Percentiles rank a stretch among this genome's conserved stretches.
Evolutionary conservation across 2,113 vertebrate genomes (phyloP).

Genomic region (Bufo bufo): DNA sequence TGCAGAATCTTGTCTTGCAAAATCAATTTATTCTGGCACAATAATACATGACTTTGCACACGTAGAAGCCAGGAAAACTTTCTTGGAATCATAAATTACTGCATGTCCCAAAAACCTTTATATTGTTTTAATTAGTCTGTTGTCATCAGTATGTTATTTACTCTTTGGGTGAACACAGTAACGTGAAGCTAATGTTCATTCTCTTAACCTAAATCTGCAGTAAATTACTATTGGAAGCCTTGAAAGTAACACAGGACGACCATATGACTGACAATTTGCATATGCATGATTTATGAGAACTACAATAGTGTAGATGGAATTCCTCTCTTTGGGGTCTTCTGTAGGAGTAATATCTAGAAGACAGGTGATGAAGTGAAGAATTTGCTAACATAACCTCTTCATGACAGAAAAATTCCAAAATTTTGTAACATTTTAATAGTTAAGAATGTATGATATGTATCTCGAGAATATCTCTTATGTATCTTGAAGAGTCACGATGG

Average conservation of each 20-base stretch:
- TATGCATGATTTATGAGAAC: slow-evolving; percentile 19
- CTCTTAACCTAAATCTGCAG: background rate
- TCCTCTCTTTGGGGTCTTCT: background rate
- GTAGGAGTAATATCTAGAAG: slow-evolving; percentile 1
- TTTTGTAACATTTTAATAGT: background rate
- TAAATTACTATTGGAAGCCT: background rate
- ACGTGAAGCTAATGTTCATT: slow-evolving; percentile 12
- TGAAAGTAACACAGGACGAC: background rate
- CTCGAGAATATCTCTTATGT: background rate
- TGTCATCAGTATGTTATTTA: slow-evolving; percentile 50
- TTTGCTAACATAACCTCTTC: background rate
- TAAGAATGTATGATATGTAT: background rate
- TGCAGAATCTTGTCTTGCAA: slow-evolving; percentile 48
- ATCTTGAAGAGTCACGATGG: background rate
- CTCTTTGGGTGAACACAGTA: slow-evolving; percentile 20
- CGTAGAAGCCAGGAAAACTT: slow-evolving; percentile 33
- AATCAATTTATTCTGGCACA: slow-evolving; percentile 50
- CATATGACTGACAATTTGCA: background rate
- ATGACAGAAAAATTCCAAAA: background rate
- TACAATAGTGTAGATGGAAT: background rate
- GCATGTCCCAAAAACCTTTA: slow-evolving; percentile 37
- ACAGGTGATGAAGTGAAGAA: background rate
- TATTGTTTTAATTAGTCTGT: slow-evolving; percentile 53
- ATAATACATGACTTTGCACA: slow-evolving; percentile 41
- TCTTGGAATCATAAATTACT: slow-evolving; percentile 45